phyloP scores from a whole-genome alignment of 2,888 invertebrate species.

The Nymphalis urticae region DNA sequence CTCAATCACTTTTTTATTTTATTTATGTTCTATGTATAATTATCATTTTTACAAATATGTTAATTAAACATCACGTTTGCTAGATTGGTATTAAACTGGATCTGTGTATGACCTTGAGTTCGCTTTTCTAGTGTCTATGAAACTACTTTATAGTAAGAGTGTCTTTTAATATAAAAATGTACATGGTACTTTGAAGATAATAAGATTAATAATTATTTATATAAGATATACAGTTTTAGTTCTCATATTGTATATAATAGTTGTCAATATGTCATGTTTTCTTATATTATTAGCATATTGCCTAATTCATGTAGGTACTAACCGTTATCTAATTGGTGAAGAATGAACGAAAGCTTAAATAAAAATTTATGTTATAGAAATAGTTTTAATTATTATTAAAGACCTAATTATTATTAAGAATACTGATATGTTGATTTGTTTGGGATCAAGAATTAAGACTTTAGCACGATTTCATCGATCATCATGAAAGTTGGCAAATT shows the following conservation, averaged over 20 bases:
- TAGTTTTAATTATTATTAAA: conserved; percentile 23
- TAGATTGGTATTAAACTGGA: conserved; percentile 10
- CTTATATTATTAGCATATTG: conserved; percentile 19
- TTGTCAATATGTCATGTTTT: conserved; percentile 3
- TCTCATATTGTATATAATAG: conserved; percentile 5
- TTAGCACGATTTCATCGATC: no score
- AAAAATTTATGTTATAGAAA: conserved; percentile 44
- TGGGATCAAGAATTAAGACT: no score
- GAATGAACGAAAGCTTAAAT: conserved; percentile 42
- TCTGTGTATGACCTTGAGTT: conserved; percentile 21
- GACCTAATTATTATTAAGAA: no score
- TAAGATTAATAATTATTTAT: not conserved
- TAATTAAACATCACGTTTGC: conserved; percentile 25
- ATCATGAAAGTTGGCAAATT: no score
- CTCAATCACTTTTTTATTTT: no score
- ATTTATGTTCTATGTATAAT: not conserved
- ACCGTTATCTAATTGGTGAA: conserved; percentile 26
- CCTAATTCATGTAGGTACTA: conserved; percentile 21
- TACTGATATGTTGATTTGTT: no score
- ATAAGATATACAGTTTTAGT: not conserved
- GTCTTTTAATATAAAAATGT: not conserved
- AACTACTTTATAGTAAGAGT: no score
- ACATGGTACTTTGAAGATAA: not conserved
- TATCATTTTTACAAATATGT: not conserved
- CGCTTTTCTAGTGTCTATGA: conserved; percentile 15